These are phyloP conservation scores for Cranoglanis bouderius DNA, from an alignment of 2,113 vertebrate genomes.

Conservation along the genomic window DNA sequence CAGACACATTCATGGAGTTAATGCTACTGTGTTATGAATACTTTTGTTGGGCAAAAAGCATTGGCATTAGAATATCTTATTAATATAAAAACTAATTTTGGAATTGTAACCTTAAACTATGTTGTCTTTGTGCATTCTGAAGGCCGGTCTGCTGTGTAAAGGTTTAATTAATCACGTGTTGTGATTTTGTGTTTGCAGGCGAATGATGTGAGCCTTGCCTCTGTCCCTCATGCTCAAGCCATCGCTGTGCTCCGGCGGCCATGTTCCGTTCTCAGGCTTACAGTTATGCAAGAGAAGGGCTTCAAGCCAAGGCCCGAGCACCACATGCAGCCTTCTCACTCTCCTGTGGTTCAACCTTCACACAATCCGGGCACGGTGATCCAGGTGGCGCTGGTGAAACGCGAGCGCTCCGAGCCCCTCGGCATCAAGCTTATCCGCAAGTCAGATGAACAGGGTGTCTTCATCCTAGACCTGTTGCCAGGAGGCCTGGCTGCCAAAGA, in stretches of 20 bases:
- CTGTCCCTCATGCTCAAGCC: constrained; percentile 81
- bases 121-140: neutral
- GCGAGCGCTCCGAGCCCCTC: constrained; percentile 79
- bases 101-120: neutral
- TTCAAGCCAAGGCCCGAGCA: constrained; percentile 73
- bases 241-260: constrained; percentile 79
- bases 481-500: constrained; percentile 89
- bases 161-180: neutral
- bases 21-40: neutral
- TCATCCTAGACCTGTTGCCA: constrained; percentile 85
- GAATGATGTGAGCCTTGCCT: constrained; percentile 85
- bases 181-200: constrained; percentile 68
- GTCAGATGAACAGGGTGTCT: constrained; percentile 84
- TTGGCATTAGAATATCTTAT: neutral
- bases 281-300: constrained; percentile 90
- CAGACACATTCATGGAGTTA: neutral
- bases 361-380: constrained; percentile 72
- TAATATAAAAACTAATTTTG: neutral
- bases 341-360: constrained; percentile 56
- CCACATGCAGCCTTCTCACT: constrained; percentile 56
- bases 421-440: constrained; percentile 92
- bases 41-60: neutral
- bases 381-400: constrained; percentile 84
- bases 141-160: neutral
- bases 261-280: constrained; percentile 75